phyloP scores from a whole-genome alignment of 2,113 vertebrate genomes.

The Alectura lathami region DNA sequence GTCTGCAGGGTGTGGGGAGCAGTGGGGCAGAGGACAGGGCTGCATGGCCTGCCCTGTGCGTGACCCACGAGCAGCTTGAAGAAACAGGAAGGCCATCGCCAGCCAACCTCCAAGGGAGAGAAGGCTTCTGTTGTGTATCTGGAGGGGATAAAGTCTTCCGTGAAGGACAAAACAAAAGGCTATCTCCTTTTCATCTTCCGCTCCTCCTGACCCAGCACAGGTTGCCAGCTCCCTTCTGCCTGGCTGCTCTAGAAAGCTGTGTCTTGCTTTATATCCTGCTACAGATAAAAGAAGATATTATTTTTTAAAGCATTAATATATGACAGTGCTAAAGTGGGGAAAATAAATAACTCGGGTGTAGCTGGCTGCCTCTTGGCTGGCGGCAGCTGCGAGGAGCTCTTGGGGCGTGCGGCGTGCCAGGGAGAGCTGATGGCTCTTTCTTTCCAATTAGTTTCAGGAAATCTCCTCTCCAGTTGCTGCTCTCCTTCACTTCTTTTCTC shows the following conservation, averaged over 20 bases:
- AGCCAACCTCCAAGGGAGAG: slow-evolving; percentile 27
- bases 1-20: not conserved
- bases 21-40: not conserved
- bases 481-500: slow-evolving; percentile 31
- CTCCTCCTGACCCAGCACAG: slow-evolving; percentile 61
- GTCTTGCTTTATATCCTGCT: slow-evolving; percentile 33
- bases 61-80: slow-evolving; percentile 56
- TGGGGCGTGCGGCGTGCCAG: not conserved
- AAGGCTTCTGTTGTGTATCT: slow-evolving; percentile 65
- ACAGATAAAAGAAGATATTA: not conserved
- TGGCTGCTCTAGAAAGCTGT: slow-evolving; percentile 41
- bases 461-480: not conserved
- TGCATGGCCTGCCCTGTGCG: not conserved
- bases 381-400: not conserved
- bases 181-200: slow-evolving; percentile 67
- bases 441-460: slow-evolving; percentile 19
- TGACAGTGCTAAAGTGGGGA: slow-evolving; percentile 13
- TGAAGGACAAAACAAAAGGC: slow-evolving; percentile 69
- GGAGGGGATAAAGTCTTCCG: slow-evolving; percentile 65
- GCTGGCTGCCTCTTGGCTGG: not conserved
- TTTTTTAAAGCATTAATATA: slow-evolving; percentile 3
- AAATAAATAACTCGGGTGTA: slow-evolving; percentile 47
- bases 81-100: slow-evolving; percentile 41
- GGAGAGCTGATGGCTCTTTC: not conserved
- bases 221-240: slow-evolving; percentile 59